Conservation (phyloP, 2,888 invertebrate species). For the Rambutsinella grinnellia region DNA sequence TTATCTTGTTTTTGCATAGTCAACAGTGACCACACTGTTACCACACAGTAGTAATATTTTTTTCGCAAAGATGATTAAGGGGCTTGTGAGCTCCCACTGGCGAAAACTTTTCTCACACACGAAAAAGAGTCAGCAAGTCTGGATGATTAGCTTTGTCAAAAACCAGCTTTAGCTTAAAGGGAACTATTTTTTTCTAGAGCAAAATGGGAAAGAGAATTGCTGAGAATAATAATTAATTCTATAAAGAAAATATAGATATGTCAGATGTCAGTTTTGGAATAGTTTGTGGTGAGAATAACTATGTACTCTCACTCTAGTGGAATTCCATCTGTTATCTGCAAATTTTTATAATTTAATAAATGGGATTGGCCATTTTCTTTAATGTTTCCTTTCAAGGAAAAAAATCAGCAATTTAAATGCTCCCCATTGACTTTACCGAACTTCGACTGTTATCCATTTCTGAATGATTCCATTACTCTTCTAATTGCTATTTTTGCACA, state of each 20-base stretch:
- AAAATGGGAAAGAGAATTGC: background rate
- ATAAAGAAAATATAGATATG: background rate
- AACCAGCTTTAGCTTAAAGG: slow-evolving; percentile 29
- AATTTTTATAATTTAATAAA: too few relatives aligned
- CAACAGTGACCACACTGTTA: slow-evolving; percentile 19
- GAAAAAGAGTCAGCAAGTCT: background rate
- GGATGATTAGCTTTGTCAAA: background rate
- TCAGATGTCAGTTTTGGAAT: background rate
- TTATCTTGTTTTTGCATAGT: slow-evolving; percentile 31
- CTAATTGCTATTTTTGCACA: too few relatives aligned
- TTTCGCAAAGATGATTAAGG: slow-evolving; percentile 48
- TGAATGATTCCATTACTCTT: too few relatives aligned
- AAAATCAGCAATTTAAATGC: too few relatives aligned
- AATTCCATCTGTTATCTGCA: too few relatives aligned
- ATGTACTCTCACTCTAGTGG: background rate
- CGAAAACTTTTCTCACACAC: background rate
- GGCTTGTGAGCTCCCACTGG: slow-evolving; percentile 39
- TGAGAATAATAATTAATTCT: background rate
- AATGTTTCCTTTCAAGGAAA: too few relatives aligned
- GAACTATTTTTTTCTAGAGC: background rate
- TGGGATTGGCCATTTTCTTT: too few relatives aligned
- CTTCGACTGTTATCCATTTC: too few relatives aligned
- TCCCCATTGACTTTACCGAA: too few relatives aligned
- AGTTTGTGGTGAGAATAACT: background rate
- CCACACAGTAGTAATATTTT: slow-evolving; percentile 39